phyloP scores from a whole-genome alignment of 2,888 invertebrate species.

The Dicyrtoma fusca region DNA sequence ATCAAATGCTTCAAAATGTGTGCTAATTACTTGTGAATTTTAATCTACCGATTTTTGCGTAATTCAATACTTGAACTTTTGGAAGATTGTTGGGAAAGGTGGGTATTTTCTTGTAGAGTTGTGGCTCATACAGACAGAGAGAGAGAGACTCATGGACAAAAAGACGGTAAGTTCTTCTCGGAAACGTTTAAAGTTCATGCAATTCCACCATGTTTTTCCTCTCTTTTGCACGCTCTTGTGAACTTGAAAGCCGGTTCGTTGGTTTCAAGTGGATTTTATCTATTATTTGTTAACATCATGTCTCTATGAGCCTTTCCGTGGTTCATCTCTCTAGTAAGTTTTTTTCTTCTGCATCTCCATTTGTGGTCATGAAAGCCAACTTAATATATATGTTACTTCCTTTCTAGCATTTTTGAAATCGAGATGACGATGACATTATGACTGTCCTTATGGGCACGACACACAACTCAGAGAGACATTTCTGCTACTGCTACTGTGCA shows the following conservation, averaged over 20 bases:
- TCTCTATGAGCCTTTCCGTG: neutral
- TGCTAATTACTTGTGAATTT: too few species aligned
- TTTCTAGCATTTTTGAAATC: neutral
- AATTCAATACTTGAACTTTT: too few species aligned
- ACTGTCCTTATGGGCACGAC: too few species aligned
- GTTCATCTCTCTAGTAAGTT: constrained; percentile 7
- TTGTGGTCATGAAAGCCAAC: constrained; percentile 34
- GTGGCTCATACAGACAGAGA: too few species aligned
- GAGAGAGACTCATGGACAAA: constrained; percentile 14
- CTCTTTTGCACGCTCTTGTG: constrained; percentile 39
- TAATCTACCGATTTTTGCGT: too few species aligned
- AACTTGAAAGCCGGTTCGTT: constrained; percentile 39
- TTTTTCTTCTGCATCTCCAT: constrained; percentile 38
- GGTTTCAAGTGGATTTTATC: constrained; percentile 31
- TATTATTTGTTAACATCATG: neutral
- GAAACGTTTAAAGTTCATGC: constrained; percentile 29
- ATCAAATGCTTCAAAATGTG: too few species aligned
- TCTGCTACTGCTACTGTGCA: too few species aligned
- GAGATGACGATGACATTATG: neutral
- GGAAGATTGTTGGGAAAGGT: neutral
- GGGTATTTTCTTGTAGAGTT: too few species aligned
- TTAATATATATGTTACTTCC: constrained; percentile 31
- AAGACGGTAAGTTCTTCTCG: constrained; percentile 36
- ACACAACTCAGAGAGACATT: too few species aligned
- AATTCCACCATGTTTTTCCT: constrained; percentile 29